phyloP scores from a whole-genome alignment of 2,888 invertebrate species.

The Rotaria sp. region DNA sequence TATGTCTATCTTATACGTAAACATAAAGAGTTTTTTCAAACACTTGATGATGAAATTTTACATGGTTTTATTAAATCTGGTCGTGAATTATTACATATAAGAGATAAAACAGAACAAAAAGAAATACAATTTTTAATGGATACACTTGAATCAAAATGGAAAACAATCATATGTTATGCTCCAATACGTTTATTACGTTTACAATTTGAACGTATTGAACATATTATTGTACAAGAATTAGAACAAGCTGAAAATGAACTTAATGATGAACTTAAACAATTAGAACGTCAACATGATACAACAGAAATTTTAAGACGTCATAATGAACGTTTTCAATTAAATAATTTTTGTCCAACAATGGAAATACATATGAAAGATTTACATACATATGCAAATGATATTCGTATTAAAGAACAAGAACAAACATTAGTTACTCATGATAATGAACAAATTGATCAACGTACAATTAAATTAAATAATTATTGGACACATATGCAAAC shows the following conservation, averaged over 20 bases:
- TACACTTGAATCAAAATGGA: constrained; percentile 39
- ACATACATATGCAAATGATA: constrained; percentile 26
- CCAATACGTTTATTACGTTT: constrained; percentile 37
- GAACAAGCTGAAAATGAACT: constrained; percentile 32
- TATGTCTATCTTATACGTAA: constrained; percentile 30
- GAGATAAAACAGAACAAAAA: constrained; percentile 31
- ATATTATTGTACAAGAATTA: constrained; percentile 30
- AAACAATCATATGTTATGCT: constrained; percentile 36
- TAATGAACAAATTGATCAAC: constrained; percentile 16
- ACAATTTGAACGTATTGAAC: constrained; percentile 35
- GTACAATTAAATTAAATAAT: neutral
- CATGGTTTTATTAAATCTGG: constrained; percentile 34
- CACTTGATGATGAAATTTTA: constrained; percentile 30
- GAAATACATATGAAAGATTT: constrained; percentile 14
- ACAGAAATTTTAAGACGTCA: constrained; percentile 22
- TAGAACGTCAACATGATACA: constrained; percentile 22
- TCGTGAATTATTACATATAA: constrained; percentile 32
- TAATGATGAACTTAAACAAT: constrained; percentile 20
- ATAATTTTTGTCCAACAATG: constrained; percentile 28
- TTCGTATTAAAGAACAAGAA: neutral
- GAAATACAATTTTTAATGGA: constrained; percentile 39
- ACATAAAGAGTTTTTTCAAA: constrained; percentile 39
- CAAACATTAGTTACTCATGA: neutral
- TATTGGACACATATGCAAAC: neutral
- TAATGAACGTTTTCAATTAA: constrained; percentile 34